Percentiles rank a stretch among this genome's conserved stretches.
Evolutionary conservation across 2,888 invertebrate species (phyloP).

Genomic region (Cerceris rybyensis): DNA sequence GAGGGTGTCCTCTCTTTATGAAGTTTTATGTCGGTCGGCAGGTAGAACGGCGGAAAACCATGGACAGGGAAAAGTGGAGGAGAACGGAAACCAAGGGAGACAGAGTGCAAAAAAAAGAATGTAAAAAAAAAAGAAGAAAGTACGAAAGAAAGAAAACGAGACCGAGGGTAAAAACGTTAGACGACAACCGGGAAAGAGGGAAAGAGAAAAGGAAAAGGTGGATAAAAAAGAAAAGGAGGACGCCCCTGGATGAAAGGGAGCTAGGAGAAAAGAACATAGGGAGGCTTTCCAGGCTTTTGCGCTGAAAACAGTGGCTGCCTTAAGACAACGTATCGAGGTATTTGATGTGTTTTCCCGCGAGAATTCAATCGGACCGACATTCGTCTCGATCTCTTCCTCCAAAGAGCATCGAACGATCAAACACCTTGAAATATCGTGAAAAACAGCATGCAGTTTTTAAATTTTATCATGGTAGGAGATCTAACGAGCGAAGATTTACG

Average conservation of each 20-base stretch:
- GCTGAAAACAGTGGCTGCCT: constrained; percentile 35
- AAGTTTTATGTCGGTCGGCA: constrained; percentile 65
- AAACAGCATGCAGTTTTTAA: neutral
- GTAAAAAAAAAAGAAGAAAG: constrained; percentile 2
- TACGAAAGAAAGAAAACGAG: neutral
- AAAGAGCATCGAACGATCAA: neutral
- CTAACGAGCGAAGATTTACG: neutral
- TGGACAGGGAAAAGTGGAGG: constrained; percentile 6
- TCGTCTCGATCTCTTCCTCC: constrained; percentile 2
- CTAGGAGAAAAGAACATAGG: constrained; percentile 19
- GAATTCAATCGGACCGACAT: constrained; percentile 48
- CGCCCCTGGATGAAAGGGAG: neutral
- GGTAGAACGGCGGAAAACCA: constrained; percentile 48
- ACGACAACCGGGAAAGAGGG: constrained; percentile 34
- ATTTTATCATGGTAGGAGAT: neutral
- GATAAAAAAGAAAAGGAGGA: neutral
- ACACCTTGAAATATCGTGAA: neutral
- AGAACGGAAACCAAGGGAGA: neutral
- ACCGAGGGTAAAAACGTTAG: constrained; percentile 46
- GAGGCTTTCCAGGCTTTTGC: constrained; percentile 44
- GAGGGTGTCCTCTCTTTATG: constrained; percentile 64
- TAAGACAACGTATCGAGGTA: constrained; percentile 37
- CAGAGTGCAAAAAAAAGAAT: constrained; percentile 2
- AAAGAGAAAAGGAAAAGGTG: constrained; percentile 2
- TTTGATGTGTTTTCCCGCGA: constrained; percentile 33